phyloP scores from a whole-genome alignment of 1,140 invertebrate genomes.

The Eciton burchellii region DNA sequence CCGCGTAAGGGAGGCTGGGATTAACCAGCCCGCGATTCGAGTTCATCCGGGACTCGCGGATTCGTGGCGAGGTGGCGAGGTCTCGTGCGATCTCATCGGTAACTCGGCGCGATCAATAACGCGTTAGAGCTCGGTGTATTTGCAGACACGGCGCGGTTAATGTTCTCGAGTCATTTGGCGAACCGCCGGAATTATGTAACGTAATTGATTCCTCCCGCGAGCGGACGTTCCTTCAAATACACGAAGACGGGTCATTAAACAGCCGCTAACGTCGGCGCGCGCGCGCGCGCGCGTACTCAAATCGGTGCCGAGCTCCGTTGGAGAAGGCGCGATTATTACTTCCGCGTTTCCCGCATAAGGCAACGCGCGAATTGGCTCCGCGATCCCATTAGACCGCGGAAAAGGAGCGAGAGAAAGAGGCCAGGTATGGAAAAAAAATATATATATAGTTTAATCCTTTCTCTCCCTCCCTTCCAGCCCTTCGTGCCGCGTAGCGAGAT shows the following conservation, averaged over 20 bases:
- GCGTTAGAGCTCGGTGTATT: no score
- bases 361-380: slow-evolving; percentile 59
- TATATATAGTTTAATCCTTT: slow-evolving; percentile 57
- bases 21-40: not conserved
- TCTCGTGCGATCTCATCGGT: not conserved
- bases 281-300: slow-evolving; percentile 34
- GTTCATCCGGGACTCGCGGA: not conserved
- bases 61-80: not conserved
- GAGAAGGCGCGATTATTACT: slow-evolving; percentile 53
- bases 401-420: not conserved
- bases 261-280: no score
- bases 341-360: slow-evolving; percentile 68
- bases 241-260: slow-evolving; percentile 46
- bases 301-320: slow-evolving; percentile 39
- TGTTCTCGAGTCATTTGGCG: no score
- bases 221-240: slow-evolving; percentile 49
- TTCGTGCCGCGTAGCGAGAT: slow-evolving; percentile 36
- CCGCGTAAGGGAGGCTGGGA: slow-evolving; percentile 46
- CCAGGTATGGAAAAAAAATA: not conserved
- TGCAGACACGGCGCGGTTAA: no score
- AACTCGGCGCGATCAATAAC: no score
- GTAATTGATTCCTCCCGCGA: slow-evolving; percentile 18
- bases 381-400: slow-evolving; percentile 47
- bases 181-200: not conserved
- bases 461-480: not conserved